These are phyloP conservation scores for Oreochromis tanganicae DNA, from an alignment of 2,113 vertebrate genomes.

Conservation along the genomic window DNA sequence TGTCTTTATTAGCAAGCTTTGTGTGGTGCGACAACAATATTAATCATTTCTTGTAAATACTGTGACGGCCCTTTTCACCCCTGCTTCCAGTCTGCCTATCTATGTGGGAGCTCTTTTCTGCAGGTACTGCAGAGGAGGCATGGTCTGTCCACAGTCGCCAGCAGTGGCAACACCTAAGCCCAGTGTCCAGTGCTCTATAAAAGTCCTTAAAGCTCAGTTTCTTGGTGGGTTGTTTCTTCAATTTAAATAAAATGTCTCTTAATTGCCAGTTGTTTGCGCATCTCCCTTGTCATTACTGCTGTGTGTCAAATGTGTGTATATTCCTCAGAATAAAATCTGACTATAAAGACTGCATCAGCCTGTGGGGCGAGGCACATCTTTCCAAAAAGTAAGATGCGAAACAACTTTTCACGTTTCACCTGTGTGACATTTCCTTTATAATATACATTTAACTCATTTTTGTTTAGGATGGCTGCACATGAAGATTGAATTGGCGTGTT, in stretches of 20 bases:
- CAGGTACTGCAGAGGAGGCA: not conserved
- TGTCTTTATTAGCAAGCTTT: not conserved
- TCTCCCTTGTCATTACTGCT: not conserved
- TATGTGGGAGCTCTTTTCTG: not conserved
- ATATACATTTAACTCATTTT: slow-evolving; percentile 17
- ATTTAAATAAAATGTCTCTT: not conserved
- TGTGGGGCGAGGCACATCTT: not conserved
- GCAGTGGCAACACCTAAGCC: not conserved
- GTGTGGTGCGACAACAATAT: not conserved
- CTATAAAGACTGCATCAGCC: not conserved
- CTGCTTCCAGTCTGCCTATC: not conserved
- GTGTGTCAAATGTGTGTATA: not conserved
- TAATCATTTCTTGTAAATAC: not conserved
- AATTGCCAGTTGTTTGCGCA: not conserved
- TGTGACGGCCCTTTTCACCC: not conserved
- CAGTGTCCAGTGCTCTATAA: not conserved
- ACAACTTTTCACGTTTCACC: not conserved
- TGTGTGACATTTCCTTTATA: not conserved
- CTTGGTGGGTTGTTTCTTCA: not conserved
- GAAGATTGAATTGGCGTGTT: slow-evolving; percentile 26
- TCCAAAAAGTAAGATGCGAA: not conserved
- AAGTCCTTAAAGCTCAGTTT: not conserved
- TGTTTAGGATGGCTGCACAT: slow-evolving; percentile 24
- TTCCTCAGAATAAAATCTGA: not conserved
- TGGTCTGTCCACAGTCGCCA: not conserved